These are phyloP conservation scores for Ferdinandea cuprea DNA, from an alignment of 2,888 invertebrate genomes.

Conservation along the genomic window DNA sequence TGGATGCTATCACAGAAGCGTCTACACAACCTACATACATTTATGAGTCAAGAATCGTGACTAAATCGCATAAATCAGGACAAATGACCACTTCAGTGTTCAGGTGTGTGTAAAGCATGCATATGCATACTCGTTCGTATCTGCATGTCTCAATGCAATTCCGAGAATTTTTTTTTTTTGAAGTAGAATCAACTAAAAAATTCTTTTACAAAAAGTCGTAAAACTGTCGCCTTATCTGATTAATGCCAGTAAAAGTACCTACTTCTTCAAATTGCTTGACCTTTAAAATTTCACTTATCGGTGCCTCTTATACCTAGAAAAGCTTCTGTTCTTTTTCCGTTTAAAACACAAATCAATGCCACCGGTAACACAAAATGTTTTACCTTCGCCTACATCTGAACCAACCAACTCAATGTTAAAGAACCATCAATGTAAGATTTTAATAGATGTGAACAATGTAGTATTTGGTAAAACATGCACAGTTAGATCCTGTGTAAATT, in stretches of 20 bases:
- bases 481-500: constrained; percentile 16
- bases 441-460: constrained; percentile 53
- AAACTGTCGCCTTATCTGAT: constrained; percentile 36
- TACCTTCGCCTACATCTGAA: constrained; percentile 13
- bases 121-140: too few relatives aligned
- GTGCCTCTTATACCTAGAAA: background rate
- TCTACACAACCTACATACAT: too few relatives aligned
- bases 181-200: background rate
- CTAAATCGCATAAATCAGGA: too few relatives aligned
- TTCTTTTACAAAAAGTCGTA: background rate
- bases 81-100: too few relatives aligned
- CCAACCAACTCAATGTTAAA: constrained; percentile 9
- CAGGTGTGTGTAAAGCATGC: too few relatives aligned
- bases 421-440: constrained; percentile 9
- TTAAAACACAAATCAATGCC: constrained; percentile 30
- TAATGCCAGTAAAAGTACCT: constrained; percentile 16
- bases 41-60: too few relatives aligned
- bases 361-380: constrained; percentile 36
- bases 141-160: background rate
- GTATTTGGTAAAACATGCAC: constrained; percentile 13
- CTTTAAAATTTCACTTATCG: constrained; percentile 23
- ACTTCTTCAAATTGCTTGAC: constrained; percentile 31
- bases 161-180: too few relatives aligned
- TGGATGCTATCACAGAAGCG: too few relatives aligned
- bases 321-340: constrained; percentile 19